Base-by-base conservation (phyloP, 92 coral and sea anemone genomes). In the Anthopleura xanthogrammica region DNA sequence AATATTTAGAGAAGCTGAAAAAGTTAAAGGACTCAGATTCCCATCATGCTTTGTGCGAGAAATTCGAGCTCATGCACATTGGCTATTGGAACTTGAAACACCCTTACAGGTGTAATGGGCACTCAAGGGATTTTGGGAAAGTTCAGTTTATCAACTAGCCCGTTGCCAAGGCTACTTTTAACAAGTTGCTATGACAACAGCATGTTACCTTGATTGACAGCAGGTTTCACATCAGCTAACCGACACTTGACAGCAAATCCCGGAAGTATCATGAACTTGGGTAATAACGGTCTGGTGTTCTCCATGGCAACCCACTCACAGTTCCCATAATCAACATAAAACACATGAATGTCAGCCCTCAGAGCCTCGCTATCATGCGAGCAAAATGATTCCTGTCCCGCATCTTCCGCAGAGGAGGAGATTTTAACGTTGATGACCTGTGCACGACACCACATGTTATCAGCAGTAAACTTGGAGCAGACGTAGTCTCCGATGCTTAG, bases 251-350 rank as follows among this genome's bases (percentile, higher is more conserved):
- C 95, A 64, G 92, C 97, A 77, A 92, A 97, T n/a, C 95, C 93
- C 16, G 99, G 99, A n/a, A 94, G 81, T 75, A 89, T 82, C 92
- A 89, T 86, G 62, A 96, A 96, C 88, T 87, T 85, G 46, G 94
- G 88, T n/a, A 90, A 77, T 19, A 96, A 84, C 11, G 90, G 93
- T 43, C 91, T 89, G 13, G 95, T 82, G 55, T 94, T 89, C 23
- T 77, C 86, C 60, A 89, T 86, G 6, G 89, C 22, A 19, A 94
- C 87, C 89, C 90, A 92, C 79, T 96, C 98, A 9, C 79, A 84
- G 85, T 95, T 93, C 3, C 98, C 98, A 72, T 94, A 96, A 72
- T 96, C 98, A 23, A 96, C 82, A 55, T 96, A 95, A 60, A 94
- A 94, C 85, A 96, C 98, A 74, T 91, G 89, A 12, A 92, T 91